Evolutionary conservation across 2,113 vertebrate species (phyloP).

Genomic region (Prochilodus magdalenae): DNA sequence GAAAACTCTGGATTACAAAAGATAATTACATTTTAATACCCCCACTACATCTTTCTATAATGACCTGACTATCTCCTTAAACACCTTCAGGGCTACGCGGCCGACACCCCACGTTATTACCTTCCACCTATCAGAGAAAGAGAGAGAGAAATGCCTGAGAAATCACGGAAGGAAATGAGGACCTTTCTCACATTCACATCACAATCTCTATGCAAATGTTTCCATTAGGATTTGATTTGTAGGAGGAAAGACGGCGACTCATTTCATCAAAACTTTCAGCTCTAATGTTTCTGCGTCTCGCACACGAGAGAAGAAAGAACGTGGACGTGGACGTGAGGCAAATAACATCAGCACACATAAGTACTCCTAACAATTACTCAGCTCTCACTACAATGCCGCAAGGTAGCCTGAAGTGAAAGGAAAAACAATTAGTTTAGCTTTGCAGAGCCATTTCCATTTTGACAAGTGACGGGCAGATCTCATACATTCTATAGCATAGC

Average conservation of each 20-base stretch:
- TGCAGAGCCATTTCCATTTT: not conserved
- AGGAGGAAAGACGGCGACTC: slow-evolving; percentile 9
- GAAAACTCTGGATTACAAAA: not conserved
- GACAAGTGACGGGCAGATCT: slow-evolving; percentile 12
- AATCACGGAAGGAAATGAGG: slow-evolving; percentile 9
- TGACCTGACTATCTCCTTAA: not conserved
- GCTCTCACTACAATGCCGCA: not conserved
- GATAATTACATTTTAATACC: not conserved
- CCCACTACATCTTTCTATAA: slow-evolving; percentile 2
- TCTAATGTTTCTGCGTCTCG: slow-evolving; percentile 1
- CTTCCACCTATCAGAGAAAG: not conserved
- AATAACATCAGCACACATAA: slow-evolving; percentile 6
- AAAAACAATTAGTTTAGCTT: not conserved
- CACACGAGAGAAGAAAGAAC: not conserved
- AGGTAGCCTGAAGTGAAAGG: not conserved
- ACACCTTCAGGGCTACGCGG: not conserved
- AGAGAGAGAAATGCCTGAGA: not conserved
- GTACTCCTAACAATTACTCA: slow-evolving; percentile 13
- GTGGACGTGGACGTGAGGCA: slow-evolving; percentile 8
- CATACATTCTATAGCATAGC: slow-evolving; percentile 1
- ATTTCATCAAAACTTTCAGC: slow-evolving; percentile 32
- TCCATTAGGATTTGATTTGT: slow-evolving; percentile 43
- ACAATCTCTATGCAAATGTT: slow-evolving; percentile 43
- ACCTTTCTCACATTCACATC: slow-evolving; percentile 16
- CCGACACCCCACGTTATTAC: not conserved